A percentile compares a stretch with the other conserved stretches of the same genome.
These are phyloP conservation scores for Chrysocyon brachyurus DNA, from an alignment of 2,797 vertebrate genomes.

Conservation along the genomic window DNA sequence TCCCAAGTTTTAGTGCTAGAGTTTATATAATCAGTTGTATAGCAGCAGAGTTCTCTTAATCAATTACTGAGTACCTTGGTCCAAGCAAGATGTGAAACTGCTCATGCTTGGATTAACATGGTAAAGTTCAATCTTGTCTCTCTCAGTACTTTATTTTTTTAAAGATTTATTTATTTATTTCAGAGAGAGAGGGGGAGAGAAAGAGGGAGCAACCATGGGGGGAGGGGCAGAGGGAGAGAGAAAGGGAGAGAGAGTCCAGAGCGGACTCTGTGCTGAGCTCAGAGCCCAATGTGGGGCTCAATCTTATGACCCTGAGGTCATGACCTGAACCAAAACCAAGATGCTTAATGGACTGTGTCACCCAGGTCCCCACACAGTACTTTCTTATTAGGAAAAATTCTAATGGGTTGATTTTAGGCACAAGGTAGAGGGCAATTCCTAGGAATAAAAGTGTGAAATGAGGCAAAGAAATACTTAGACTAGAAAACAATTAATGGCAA, in stretches of 20 bases:
- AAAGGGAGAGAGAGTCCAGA: not conserved
- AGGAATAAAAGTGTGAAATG: not conserved
- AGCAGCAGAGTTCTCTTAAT: conserved; percentile 29
- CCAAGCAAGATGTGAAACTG: conserved; percentile 36
- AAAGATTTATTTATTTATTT: not conserved
- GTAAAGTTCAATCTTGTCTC: conserved; percentile 20
- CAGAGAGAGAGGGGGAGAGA: not conserved
- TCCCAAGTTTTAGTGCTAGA: conserved; percentile 22
- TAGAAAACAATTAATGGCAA: conserved; percentile 37
- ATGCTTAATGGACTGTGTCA: not conserved
- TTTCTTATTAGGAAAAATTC: conserved; percentile 54
- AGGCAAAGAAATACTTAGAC: conserved; percentile 43
- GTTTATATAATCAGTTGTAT: not conserved
- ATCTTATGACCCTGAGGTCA: not conserved
- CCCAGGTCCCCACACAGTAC: not conserved
- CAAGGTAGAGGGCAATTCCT: not conserved
- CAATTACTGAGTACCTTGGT: conserved; percentile 47
- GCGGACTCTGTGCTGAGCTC: not conserved
- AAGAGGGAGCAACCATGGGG: not conserved
- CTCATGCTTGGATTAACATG: conserved; percentile 33
- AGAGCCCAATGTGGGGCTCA: not conserved
- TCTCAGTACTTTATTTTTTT: conserved; percentile 24
- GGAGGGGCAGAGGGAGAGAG: not conserved
- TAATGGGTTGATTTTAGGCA: not conserved
- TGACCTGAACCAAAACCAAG: not conserved